A percentile compares a stretch with the other conserved stretches of the same genome.
Conservation (phyloP, 2,888 invertebrate species). For the Hemaris fuciformis region DNA sequence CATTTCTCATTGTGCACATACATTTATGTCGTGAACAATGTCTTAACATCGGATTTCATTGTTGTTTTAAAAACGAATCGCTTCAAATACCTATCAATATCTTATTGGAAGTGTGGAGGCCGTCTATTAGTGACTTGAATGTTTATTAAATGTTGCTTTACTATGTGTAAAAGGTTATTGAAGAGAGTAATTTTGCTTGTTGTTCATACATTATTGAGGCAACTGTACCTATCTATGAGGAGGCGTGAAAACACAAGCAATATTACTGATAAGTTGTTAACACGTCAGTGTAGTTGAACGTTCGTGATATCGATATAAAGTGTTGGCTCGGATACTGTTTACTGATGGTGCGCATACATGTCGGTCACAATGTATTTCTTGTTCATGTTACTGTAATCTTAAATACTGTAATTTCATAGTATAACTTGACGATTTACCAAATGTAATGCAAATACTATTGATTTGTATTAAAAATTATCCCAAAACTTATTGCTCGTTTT, state of each 20-base stretch:
- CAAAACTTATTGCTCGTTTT: slow-evolving; percentile 80
- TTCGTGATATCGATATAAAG: neutral
- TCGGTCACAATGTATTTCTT: slow-evolving; percentile 71
- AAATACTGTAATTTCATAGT: slow-evolving; percentile 76
- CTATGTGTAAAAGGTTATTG: slow-evolving; percentile 1
- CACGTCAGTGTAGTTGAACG: neutral
- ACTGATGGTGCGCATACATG: slow-evolving; percentile 57
- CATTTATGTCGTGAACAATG: slow-evolving; percentile 17
- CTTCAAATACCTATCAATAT: neutral
- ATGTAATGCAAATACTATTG: slow-evolving; percentile 74
- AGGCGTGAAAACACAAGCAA: slow-evolving; percentile 3
- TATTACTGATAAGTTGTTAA: neutral
- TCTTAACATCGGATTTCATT: slow-evolving; percentile 21
- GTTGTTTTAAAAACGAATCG: slow-evolving; percentile 11
- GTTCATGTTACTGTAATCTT: slow-evolving; percentile 80
- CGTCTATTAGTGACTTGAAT: slow-evolving; percentile 1
- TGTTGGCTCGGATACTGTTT: slow-evolving; percentile 33
- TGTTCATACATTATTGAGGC: neutral
- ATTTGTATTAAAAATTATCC: slow-evolving; percentile 77
- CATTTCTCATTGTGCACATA: neutral
- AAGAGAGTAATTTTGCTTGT: slow-evolving; percentile 1
- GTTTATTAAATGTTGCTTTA: slow-evolving; percentile 11
- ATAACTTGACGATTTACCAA: slow-evolving; percentile 74
- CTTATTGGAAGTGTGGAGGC: neutral
- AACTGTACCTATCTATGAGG: neutral